These are phyloP conservation scores for Tyrannus savana DNA, from an alignment of 2,113 vertebrate genomes.

Conservation along the genomic window DNA sequence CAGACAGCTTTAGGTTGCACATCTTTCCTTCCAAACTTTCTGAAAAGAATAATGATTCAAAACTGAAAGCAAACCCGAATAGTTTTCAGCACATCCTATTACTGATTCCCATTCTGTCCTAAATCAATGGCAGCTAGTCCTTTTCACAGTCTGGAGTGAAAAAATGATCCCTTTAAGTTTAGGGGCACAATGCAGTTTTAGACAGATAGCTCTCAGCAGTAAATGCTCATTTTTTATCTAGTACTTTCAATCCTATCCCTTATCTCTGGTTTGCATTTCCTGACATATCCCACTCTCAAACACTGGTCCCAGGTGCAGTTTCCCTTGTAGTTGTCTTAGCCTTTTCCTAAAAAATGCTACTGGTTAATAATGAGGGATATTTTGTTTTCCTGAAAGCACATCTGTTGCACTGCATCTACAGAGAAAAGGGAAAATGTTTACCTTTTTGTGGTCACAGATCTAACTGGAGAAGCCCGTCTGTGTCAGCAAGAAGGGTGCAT, in stretches of 20 bases:
- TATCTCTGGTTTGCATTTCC: background rate
- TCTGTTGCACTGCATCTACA: background rate
- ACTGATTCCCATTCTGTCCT: background rate
- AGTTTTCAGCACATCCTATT: background rate
- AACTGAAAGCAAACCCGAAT: slow-evolving; percentile 1
- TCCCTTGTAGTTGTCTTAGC: background rate
- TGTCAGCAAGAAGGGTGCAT: background rate
- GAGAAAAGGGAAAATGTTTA: slow-evolving; percentile 46
- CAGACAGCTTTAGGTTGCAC: slow-evolving; percentile 77
- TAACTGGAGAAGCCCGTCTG: slow-evolving; percentile 1
- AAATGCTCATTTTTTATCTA: background rate
- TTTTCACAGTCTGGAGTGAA: background rate
- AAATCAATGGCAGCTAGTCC: background rate
- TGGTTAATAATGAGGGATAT: background rate
- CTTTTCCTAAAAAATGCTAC: background rate
- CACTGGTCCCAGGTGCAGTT: background rate
- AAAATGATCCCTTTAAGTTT: background rate
- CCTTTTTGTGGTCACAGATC: slow-evolving; percentile 41
- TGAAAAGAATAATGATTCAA: slow-evolving; percentile 56
- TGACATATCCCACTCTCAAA: background rate
- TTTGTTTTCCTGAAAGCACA: background rate
- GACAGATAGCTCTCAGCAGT: background rate
- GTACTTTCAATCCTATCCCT: background rate
- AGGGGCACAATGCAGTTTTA: background rate
- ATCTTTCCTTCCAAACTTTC: slow-evolving; percentile 69